Conservation (phyloP, 2,113 vertebrate species). For the Alethe diademata region DNA sequence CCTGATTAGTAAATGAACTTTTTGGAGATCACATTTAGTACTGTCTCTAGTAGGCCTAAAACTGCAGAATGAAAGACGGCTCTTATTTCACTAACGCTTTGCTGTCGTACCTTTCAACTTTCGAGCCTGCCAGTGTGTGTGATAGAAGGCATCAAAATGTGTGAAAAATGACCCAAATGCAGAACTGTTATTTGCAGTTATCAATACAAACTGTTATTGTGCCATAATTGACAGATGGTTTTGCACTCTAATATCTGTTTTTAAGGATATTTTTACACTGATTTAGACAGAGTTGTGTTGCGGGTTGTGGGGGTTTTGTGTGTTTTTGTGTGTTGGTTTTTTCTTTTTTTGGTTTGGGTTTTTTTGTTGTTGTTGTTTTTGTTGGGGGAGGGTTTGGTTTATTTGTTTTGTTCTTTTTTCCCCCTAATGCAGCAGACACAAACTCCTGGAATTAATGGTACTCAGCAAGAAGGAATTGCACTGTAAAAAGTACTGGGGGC, state of each 20-base stretch:
- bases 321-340: background rate
- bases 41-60: background rate
- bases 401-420: background rate
- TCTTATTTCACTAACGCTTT: conserved; percentile 26
- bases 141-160: conserved; percentile 65
- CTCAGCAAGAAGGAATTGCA: background rate
- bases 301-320: background rate
- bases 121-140: conserved; percentile 47
- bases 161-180: conserved; percentile 69
- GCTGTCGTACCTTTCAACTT: conserved; percentile 61
- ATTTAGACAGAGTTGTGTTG: conserved; percentile 32
- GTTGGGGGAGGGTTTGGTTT: too few species aligned
- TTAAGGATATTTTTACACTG: conserved; percentile 66
- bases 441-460: background rate
- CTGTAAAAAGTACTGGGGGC: background rate
- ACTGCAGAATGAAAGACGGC: background rate
- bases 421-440: background rate
- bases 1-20: background rate
- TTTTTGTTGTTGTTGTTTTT: background rate
- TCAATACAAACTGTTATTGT: conserved; percentile 71
- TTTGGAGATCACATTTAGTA: background rate
- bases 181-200: conserved; percentile 65
- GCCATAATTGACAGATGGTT: conserved; percentile 69
- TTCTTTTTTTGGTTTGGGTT: too few species aligned
- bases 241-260: conserved; percentile 68